Percentiles rank a stretch among this genome's conserved stretches.
These are phyloP conservation scores for Polypedilum pembai DNA, from an alignment of 1,140 invertebrate genomes.

Conservation along the genomic window DNA sequence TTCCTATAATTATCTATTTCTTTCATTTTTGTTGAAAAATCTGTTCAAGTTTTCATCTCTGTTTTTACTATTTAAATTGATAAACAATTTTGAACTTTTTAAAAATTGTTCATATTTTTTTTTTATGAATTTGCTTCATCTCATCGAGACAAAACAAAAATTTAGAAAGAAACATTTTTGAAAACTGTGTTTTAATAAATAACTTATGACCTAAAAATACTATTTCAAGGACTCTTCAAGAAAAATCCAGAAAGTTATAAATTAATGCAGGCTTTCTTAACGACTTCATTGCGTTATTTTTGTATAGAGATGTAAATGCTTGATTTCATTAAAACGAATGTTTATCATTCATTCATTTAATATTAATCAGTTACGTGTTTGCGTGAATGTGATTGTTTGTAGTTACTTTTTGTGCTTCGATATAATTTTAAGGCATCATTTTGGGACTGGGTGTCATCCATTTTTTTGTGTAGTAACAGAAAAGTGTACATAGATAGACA, in stretches of 20 bases:
- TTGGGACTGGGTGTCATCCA: constrained; percentile 71
- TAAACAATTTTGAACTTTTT: too few relatives aligned
- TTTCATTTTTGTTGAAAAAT: too few relatives aligned
- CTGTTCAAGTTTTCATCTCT: too few relatives aligned
- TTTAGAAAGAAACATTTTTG: too few relatives aligned
- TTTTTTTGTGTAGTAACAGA: constrained; percentile 86
- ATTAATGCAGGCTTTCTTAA: constrained; percentile 12
- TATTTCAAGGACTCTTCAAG: neutral
- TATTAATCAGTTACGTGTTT: neutral
- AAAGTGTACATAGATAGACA: constrained; percentile 81
- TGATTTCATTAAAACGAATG: too few relatives aligned
- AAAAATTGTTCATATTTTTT: too few relatives aligned
- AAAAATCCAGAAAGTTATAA: neutral
- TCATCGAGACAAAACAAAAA: too few relatives aligned
- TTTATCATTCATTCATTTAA: neutral
- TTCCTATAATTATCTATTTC: too few relatives aligned
- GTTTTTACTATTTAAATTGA: too few relatives aligned
- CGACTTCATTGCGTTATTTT: neutral
- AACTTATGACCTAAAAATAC: neutral
- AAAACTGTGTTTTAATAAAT: constrained; percentile 2
- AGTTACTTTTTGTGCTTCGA: neutral
- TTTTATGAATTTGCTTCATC: too few relatives aligned
- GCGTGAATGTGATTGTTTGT: neutral
- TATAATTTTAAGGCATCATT: constrained; percentile 58
- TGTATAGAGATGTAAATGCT: too few relatives aligned